A percentile compares a stretch with the other conserved stretches of the same genome.
These are phyloP conservation scores for Scaptomyza reducta DNA, from an alignment of 2,888 invertebrate species.

Conservation along the genomic window DNA sequence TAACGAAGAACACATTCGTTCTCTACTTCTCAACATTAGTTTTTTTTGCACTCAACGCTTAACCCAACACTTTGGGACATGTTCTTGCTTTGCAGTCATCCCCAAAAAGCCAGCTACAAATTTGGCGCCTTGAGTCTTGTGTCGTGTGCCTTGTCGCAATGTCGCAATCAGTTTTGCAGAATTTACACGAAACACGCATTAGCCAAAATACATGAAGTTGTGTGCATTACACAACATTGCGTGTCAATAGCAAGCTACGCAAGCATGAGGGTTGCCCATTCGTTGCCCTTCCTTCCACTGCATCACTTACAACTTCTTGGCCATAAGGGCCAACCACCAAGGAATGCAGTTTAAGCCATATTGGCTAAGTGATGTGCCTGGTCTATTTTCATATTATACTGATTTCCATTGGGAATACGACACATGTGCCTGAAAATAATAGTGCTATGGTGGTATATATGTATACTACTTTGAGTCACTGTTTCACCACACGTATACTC, in stretches of 20 bases:
- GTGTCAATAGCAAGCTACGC: conserved; percentile 36
- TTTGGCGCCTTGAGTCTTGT: conserved; percentile 17
- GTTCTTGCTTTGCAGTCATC: not conserved
- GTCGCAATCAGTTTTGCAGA: conserved; percentile 25
- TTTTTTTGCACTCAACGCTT: not conserved
- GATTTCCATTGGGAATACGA: conserved; percentile 80
- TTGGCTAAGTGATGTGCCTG: conserved; percentile 49
- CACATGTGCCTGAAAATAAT: conserved; percentile 51
- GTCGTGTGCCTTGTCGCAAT: conserved; percentile 21
- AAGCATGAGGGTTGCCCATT: not conserved
- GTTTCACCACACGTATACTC: conserved; percentile 43
- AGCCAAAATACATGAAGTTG: conserved; percentile 46
- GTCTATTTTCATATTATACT: conserved; percentile 75
- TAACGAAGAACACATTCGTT: not conserved
- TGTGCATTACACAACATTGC: conserved; percentile 38
- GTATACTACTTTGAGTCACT: conserved; percentile 3
- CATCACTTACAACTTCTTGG: not conserved
- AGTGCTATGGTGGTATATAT: not conserved
- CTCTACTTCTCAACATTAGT: not conserved
- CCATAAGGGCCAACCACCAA: conserved; percentile 54
- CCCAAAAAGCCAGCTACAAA: conserved; percentile 27
- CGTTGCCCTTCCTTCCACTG: not conserved
- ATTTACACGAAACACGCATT: conserved; percentile 57
- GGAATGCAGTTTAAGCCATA: conserved; percentile 43
- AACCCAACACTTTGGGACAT: not conserved